Evolutionary conservation across 2,797 vertebrate genomes (phyloP).

Genomic region (Pogoniulus pusillus): DNA sequence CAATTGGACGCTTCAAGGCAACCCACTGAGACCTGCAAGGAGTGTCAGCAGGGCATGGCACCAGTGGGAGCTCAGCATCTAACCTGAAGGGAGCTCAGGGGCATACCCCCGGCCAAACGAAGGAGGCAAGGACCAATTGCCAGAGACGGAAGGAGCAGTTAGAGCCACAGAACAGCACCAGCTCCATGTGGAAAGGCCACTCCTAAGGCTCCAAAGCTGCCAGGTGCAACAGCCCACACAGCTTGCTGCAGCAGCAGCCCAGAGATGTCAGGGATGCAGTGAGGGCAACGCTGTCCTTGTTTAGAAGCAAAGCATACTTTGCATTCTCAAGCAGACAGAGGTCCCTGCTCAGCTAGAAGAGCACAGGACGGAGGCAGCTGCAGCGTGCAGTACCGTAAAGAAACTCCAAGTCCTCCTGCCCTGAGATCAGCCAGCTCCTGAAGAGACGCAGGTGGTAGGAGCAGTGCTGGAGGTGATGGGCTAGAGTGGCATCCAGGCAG

Average conservation of each 20-base stretch:
- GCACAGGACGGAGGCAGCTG: constrained; percentile 58
- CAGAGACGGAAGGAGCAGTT: neutral
- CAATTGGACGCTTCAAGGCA: neutral
- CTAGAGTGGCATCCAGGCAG: constrained; percentile 90
- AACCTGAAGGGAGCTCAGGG: neutral
- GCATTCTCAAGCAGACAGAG: constrained; percentile 72
- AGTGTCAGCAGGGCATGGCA: neutral
- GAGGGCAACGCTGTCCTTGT: neutral
- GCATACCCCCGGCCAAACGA: neutral
- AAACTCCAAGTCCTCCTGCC: constrained; percentile 95
- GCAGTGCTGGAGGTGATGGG: constrained; percentile 97
- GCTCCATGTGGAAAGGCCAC: neutral
- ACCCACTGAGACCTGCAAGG: neutral
- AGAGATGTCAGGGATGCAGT: neutral
- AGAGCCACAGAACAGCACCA: neutral
- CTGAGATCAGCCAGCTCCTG: constrained; percentile 98
- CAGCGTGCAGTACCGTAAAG: constrained; percentile 93
- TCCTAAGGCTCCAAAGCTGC: constrained; percentile 21
- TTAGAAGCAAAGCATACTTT: constrained; percentile 65
- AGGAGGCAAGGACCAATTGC: neutral
- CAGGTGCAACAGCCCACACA: constrained; percentile 16
- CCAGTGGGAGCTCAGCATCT: neutral
- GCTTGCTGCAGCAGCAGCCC: constrained; percentile 47
- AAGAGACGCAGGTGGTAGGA: constrained; percentile 98
- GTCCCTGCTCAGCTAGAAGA: constrained; percentile 56